Percentiles rank a stretch among this genome's conserved stretches.
Evolutionary conservation across 2,888 invertebrate genomes (phyloP).

Genomic region (Sabellastarte sp.): DNA sequence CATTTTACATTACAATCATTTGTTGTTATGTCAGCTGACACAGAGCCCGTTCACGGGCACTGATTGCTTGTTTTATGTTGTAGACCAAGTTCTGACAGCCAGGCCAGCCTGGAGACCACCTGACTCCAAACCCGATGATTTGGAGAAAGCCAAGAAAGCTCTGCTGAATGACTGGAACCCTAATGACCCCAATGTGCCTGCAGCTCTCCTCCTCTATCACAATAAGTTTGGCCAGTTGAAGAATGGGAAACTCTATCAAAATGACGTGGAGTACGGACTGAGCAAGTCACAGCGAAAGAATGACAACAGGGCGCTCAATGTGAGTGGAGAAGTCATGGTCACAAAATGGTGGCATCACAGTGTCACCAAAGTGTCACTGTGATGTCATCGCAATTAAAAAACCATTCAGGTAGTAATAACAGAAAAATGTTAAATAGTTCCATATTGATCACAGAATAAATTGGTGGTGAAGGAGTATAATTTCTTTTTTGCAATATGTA

Average conservation of each 20-base stretch:
- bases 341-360: no score
- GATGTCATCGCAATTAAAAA: no score
- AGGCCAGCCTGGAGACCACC: constrained; percentile 52
- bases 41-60: no score
- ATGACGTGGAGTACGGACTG: constrained; percentile 3
- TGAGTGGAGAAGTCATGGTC: no score
- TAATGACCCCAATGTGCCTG: constrained; percentile 46
- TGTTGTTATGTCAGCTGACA: no score
- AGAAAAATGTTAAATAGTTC: no score
- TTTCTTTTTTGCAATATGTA: no score
- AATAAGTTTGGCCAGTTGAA: constrained; percentile 48
- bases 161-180: constrained; percentile 45
- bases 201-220: constrained; percentile 41
- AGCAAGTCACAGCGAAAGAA: background rate
- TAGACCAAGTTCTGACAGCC: constrained; percentile 20
- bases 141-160: constrained; percentile 42
- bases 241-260: constrained; percentile 11
- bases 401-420: no score
- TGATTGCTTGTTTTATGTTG: background rate
- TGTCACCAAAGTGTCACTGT: no score
- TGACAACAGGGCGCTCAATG: background rate
- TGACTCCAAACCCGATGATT: constrained; percentile 46
- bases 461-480: no score
- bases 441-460: no score
- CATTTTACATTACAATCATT: background rate